Evolutionary conservation across 1,140 invertebrate species (phyloP).

Genomic region (Phthorimaea operculella): DNA sequence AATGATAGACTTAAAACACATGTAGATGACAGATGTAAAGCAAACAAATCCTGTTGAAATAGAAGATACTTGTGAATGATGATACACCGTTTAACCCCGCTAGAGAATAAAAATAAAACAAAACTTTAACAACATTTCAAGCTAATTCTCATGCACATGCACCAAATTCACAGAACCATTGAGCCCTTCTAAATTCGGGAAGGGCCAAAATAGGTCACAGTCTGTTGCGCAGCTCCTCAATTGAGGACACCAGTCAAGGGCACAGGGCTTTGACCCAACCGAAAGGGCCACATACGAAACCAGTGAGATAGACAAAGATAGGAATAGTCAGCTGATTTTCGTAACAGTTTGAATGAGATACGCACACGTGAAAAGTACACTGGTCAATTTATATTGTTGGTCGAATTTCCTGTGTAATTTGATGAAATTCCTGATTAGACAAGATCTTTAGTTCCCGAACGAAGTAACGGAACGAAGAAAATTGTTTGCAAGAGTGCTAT

Average conservation of each 20-base stretch:
- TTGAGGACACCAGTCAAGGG: slow-evolving; percentile 19
- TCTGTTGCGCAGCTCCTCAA: slow-evolving; percentile 14
- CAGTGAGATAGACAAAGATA: not conserved
- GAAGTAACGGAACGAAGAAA: too few relatives aligned
- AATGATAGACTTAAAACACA: too few relatives aligned
- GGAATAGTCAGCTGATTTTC: slow-evolving; percentile 11
- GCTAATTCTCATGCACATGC: not conserved
- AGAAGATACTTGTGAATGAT: too few relatives aligned
- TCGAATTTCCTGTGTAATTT: not conserved
- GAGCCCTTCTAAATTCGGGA: not conserved
- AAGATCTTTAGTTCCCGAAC: too few relatives aligned
- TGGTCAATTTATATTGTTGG: not conserved
- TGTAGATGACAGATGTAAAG: too few relatives aligned
- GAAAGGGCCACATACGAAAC: not conserved
- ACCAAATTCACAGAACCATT: not conserved
- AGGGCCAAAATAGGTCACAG: slow-evolving; percentile 17
- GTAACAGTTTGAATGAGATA: slow-evolving; percentile 1
- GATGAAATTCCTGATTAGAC: too few relatives aligned
- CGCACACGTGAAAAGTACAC: not conserved
- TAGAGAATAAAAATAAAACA: too few relatives aligned
- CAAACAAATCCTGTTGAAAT: too few relatives aligned
- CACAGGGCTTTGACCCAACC: slow-evolving; percentile 17
- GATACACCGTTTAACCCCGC: too few relatives aligned
- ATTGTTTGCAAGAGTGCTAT: too few relatives aligned
- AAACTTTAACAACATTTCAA: too few relatives aligned